Conservation (phyloP, 1,140 invertebrate species). For the Limonius californicus region DNA sequence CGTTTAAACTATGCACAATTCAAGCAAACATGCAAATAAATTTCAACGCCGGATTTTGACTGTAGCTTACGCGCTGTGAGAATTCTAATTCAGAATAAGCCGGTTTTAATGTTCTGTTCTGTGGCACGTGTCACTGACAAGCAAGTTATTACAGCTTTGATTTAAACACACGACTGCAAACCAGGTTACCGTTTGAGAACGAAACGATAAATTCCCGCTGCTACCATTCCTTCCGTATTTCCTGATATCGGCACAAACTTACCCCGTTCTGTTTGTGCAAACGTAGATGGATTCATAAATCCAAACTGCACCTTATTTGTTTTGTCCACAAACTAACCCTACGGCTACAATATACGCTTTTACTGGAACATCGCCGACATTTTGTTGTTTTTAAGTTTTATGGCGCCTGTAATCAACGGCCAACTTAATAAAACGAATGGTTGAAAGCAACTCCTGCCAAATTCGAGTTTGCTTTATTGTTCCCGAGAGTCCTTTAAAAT, state of each 20-base stretch:
- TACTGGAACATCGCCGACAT: neutral
- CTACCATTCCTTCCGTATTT: neutral
- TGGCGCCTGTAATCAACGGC: too few species aligned
- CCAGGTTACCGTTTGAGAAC: conserved; percentile 1
- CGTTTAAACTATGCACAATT: too few species aligned
- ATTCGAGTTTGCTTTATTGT: neutral
- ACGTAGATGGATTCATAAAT: conserved; percentile 9
- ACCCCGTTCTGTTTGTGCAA: neutral
- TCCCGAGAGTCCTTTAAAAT: too few species aligned
- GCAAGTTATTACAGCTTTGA: conserved; percentile 10
- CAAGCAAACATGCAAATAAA: too few species aligned
- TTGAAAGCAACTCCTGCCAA: neutral
- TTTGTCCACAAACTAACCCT: neutral
- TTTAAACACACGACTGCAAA: conserved; percentile 9
- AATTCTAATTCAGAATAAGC: conserved; percentile 7
- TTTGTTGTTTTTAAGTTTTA: neutral
- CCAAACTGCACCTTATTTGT: conserved; percentile 1
- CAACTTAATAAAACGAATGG: too few species aligned
- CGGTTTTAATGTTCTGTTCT: conserved; percentile 7
- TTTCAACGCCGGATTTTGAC: too few species aligned
- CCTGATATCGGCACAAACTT: neutral
- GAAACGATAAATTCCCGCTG: conserved; percentile 3
- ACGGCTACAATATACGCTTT: neutral
- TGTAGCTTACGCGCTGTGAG: neutral
- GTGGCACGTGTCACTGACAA: conserved; percentile 12